A percentile compares a stretch with the other conserved stretches of the same genome.
phyloP scores from a whole-genome alignment of 2,888 invertebrate genomes.

The Chaetoderma sp. region DNA sequence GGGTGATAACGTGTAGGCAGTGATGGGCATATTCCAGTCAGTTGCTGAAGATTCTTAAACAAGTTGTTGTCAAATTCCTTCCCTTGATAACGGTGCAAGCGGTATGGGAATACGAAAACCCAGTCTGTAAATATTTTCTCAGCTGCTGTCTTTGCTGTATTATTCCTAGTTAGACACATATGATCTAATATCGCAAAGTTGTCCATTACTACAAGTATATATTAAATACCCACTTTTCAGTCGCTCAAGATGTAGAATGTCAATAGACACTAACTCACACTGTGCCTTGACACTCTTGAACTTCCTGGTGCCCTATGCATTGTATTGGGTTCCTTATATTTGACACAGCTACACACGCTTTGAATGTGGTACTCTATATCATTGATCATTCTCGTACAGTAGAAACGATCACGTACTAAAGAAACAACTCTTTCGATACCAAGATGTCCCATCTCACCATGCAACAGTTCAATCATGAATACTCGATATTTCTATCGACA shows the following conservation, averaged over 20 bases:
- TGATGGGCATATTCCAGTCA: constrained; percentile 1
- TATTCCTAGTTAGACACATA: constrained; percentile 21
- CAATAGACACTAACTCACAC: neutral
- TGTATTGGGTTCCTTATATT: constrained; percentile 7
- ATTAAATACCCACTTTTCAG: constrained; percentile 11
- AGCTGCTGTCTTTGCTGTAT: constrained; percentile 14
- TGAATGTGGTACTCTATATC: constrained; percentile 16
- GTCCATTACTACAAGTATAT: constrained; percentile 19
- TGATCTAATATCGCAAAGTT: constrained; percentile 23
- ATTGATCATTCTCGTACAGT: constrained; percentile 2
- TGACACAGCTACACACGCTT: constrained; percentile 13
- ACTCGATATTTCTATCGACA: no score
- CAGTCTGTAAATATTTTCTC: constrained; percentile 20
- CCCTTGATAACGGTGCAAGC: constrained; percentile 16
- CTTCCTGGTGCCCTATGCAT: neutral
- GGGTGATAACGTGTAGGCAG: constrained; percentile 16
- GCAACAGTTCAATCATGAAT: no score
- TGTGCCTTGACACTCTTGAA: neutral
- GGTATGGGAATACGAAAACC: no score
- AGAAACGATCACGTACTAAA: constrained; percentile 11
- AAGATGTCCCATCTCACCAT: neutral
- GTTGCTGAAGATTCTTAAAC: constrained; percentile 11
- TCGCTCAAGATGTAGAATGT: neutral
- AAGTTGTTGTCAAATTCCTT: constrained; percentile 19
- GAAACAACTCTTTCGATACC: constrained; percentile 1